These are phyloP conservation scores for Cactoblastis cactorum DNA, from an alignment of 2,888 invertebrate species.

Conservation along the genomic window DNA sequence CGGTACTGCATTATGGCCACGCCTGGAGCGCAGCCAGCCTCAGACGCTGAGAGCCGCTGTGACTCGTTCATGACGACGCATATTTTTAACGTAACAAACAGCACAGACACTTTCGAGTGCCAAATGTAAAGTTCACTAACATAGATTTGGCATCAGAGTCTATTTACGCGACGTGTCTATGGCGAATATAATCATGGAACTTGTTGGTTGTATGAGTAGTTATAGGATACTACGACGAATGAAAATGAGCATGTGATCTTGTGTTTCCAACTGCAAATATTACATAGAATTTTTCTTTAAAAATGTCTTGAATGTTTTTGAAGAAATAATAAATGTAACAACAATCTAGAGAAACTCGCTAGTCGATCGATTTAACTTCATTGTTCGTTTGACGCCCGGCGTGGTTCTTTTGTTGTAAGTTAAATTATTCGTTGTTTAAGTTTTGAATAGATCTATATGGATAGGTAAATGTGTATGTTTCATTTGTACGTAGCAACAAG, in stretches of 20 bases:
- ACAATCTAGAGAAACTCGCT: too few species aligned
- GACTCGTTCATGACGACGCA: constrained; percentile 75
- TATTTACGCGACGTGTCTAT: constrained; percentile 65
- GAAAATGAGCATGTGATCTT: neutral
- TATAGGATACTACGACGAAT: neutral
- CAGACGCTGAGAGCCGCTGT: constrained; percentile 35
- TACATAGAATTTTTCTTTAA: too few species aligned
- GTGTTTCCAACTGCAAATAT: neutral
- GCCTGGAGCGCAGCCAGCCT: constrained; percentile 1
- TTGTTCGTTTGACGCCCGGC: neutral
- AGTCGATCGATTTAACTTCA: neutral
- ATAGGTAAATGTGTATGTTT: neutral
- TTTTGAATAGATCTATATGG: neutral
- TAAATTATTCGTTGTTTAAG: neutral
- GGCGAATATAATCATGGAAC: constrained; percentile 41
- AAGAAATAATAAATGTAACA: too few species aligned
- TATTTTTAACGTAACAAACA: constrained; percentile 76
- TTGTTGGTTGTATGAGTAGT: constrained; percentile 26
- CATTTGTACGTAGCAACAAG: neutral
- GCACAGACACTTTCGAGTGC: constrained; percentile 67
- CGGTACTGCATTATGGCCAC: constrained; percentile 3
- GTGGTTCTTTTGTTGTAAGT: too few species aligned
- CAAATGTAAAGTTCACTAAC: constrained; percentile 78
- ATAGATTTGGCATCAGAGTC: constrained; percentile 71
- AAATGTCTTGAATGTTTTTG: too few species aligned